A percentile compares a stretch with the other conserved stretches of the same genome.
Conservation (phyloP, 2,797 vertebrate genomes). For the Chaunax sp. region DNA sequence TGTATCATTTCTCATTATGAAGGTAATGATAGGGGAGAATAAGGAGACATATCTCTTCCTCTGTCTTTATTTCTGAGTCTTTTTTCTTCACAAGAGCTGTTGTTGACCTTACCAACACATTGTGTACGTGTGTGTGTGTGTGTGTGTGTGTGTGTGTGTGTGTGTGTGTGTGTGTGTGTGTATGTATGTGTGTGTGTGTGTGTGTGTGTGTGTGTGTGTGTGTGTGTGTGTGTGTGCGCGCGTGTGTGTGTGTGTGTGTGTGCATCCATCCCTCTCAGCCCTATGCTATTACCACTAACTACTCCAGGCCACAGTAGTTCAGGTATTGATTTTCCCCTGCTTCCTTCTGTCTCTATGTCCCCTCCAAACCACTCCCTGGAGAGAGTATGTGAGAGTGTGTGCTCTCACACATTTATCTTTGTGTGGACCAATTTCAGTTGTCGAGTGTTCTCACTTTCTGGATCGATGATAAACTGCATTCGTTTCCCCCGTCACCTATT, state of each 20-base stretch:
- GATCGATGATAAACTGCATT: constrained; percentile 7
- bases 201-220: constrained; percentile 7
- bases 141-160: no score
- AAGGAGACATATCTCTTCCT: constrained; percentile 7
- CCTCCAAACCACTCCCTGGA: constrained; percentile 31
- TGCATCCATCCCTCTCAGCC: constrained; percentile 28
- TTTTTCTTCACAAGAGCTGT: constrained; percentile 23
- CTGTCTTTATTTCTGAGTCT: constrained; percentile 36
- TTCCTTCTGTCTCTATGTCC: constrained; percentile 51
- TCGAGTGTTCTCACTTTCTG: neutral
- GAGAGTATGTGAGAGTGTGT: neutral
- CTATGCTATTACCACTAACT: constrained; percentile 60
- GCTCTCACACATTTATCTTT: constrained; percentile 6
- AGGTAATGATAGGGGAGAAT: constrained; percentile 27
- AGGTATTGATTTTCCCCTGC: constrained; percentile 65
- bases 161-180: constrained; percentile 8
- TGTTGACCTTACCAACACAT: constrained; percentile 42
- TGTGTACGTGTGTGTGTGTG: constrained; percentile 2
- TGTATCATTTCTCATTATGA: constrained; percentile 11
- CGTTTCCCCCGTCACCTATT: neutral
- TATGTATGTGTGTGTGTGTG: constrained; percentile 9
- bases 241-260: constrained; percentile 11
- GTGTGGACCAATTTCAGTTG: constrained; percentile 20
- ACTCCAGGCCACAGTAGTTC: constrained; percentile 62
- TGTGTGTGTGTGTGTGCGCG: constrained; percentile 17